phyloP scores from a whole-genome alignment of 2,113 vertebrate species.

The Podiceps cristatus region DNA sequence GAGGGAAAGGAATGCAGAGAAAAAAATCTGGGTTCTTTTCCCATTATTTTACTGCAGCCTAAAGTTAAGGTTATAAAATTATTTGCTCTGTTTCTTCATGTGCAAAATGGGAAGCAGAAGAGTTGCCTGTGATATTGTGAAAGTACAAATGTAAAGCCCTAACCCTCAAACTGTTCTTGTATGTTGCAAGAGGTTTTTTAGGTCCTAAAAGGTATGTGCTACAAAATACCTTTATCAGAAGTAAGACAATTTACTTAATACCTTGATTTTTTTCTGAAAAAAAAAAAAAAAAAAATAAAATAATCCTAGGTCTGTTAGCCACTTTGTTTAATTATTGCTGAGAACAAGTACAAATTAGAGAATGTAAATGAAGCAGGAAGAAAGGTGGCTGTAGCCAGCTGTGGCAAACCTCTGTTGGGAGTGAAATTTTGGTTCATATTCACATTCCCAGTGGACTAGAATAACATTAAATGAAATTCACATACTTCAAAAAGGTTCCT shows the following conservation, averaged over 20 bases:
- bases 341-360: background rate
- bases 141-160: background rate
- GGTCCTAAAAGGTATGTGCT: background rate
- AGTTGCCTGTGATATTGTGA: background rate
- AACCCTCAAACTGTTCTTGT: background rate
- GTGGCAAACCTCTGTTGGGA: background rate
- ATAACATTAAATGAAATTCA: slow-evolving; percentile 24
- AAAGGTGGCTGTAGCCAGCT: background rate
- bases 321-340: background rate
- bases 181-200: background rate
- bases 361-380: background rate
- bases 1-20: background rate
- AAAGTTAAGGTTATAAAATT: background rate
- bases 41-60: background rate
- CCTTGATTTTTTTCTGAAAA: background rate
- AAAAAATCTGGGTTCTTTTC: background rate
- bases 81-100: background rate
- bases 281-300: background rate
- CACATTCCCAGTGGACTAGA: background rate
- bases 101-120: background rate
- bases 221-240: background rate
- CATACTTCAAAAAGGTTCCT: slow-evolving; percentile 39
- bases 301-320: background rate
- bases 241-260: background rate
- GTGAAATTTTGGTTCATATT: background rate